These are phyloP conservation scores for Drosophila azteca DNA, from an alignment of 1,140 invertebrate genomes.

Conservation along the genomic window DNA sequence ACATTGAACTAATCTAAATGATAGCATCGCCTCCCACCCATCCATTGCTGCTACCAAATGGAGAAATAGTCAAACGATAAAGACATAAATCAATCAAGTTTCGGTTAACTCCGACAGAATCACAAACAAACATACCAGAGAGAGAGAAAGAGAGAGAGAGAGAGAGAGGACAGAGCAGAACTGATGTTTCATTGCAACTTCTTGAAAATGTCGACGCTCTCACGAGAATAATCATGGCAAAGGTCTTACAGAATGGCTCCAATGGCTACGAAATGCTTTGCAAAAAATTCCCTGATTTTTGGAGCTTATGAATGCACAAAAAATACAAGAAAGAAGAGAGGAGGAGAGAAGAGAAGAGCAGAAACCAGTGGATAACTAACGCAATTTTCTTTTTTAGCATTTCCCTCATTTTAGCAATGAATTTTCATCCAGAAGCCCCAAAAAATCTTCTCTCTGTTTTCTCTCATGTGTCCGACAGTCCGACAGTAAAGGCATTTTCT, in stretches of 20 bases:
- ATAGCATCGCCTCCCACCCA: slow-evolving; percentile 41
- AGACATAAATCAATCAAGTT: slow-evolving; percentile 58
- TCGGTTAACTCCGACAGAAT: slow-evolving; percentile 1
- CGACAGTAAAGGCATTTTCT: no score
- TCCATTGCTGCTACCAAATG: slow-evolving; percentile 23
- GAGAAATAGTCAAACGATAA: slow-evolving; percentile 61
- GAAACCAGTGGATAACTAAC: no score
- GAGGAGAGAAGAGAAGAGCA: no score
- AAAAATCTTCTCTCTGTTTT: no score
- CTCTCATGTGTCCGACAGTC: no score
- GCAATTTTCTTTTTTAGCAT: no score
- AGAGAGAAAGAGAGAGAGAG: background rate
- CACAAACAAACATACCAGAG: slow-evolving; percentile 2
- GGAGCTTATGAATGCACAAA: slow-evolving; percentile 13
- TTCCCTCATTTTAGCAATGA: no score
- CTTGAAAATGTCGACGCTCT: slow-evolving; percentile 2
- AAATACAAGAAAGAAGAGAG: no score
- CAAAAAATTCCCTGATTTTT: slow-evolving; percentile 21
- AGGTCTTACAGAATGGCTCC: no score
- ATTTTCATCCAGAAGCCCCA: no score
- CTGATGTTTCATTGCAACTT: slow-evolving; percentile 20
- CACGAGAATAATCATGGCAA: background rate
- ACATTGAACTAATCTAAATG: slow-evolving; percentile 72
- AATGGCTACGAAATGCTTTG: no score
- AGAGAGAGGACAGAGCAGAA: background rate